Evolutionary conservation across 1,140 invertebrate genomes (phyloP), one percentile per base, ranked within the genome.

Genomic region (Charaxes varanes): DNA sequence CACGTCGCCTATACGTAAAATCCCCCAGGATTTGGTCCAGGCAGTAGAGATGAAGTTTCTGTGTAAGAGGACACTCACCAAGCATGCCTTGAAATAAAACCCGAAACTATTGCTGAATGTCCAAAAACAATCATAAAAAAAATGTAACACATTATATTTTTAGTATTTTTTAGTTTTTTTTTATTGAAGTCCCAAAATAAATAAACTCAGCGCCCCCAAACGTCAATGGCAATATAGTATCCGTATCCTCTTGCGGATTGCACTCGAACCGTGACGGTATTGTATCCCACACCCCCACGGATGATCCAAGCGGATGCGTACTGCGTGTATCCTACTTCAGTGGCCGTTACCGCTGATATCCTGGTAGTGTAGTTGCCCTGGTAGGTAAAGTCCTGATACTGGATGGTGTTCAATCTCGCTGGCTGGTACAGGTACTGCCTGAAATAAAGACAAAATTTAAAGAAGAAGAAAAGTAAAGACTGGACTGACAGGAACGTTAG

Each of bases 351-450:
- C 6, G 37, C 45, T 11, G 51, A 27, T 13, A 53, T 41, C 3
- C 32, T 21, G 12, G 41, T 49, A 14, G 10, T 22, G n/a, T 6
- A 16, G 22, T 41, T 49, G 3, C 45, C 51, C 1, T 28, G 27
- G 26, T 37, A 53, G 3, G 28, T n/a, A 15, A 30, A 28, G 11
- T 53, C 45, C 22, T 49, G 45, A 12, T 40, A 41, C 16, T 53
- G 51, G 5, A 48, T 44, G 0, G 60, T 36, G 31, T 77, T 72
- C 0, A 41, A 11, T 0, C 62, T 31, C 0, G 63, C 19, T 3
- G 37, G 42, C 23, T 54, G 54, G 24, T 60, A 42, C 2, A 67
- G 14, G 41, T 62, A 62, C 7, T 40, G 28, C 38, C 73, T 78
- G 57, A 11, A 64, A 67, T 18, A 2, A 50, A 16, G 14, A 36